Conservation (phyloP, 30 jellyfish, hydroid and myxozoan species). For the Hydractinia echinata region DNA sequence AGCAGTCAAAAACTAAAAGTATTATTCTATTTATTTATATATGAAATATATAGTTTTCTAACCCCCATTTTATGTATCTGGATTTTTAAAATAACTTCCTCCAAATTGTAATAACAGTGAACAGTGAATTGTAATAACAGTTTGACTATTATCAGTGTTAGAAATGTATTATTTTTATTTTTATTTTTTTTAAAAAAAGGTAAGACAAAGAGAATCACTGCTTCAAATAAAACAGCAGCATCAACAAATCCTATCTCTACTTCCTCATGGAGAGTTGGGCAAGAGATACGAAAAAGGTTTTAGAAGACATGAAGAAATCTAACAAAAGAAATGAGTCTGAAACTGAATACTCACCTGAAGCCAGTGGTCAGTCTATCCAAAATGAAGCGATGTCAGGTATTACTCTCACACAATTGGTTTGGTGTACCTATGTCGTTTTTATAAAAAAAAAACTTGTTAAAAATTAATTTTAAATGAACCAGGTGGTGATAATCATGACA, state of each 20-base stretch:
- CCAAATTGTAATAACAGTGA: background rate
- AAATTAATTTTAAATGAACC: too few species aligned
- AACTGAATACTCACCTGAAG: background rate
- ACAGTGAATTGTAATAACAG: too few species aligned
- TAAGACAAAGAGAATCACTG: background rate
- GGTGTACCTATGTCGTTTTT: too few species aligned
- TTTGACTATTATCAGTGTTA: too few species aligned
- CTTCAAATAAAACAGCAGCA: constrained; percentile 10
- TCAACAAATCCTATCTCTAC: constrained; percentile 42
- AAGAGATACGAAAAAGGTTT: constrained; percentile 66
- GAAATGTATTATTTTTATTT: too few species aligned
- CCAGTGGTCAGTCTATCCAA: background rate
- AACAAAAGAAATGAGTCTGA: background rate
- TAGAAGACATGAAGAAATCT: constrained; percentile 35
- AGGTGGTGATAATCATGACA: constrained; percentile 1
- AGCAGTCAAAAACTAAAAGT: constrained; percentile 1
- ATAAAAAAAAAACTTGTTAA: background rate
- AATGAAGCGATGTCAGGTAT: constrained; percentile 3
- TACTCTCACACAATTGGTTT: background rate
- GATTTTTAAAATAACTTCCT: background rate
- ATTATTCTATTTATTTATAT: background rate
- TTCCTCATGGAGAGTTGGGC: constrained; percentile 85
- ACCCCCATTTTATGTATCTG: background rate
- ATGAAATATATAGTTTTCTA: background rate
- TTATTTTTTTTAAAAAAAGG: background rate